phyloP scores from a whole-genome alignment of 2,888 invertebrate genomes.

The Hypolimnas misippus region DNA sequence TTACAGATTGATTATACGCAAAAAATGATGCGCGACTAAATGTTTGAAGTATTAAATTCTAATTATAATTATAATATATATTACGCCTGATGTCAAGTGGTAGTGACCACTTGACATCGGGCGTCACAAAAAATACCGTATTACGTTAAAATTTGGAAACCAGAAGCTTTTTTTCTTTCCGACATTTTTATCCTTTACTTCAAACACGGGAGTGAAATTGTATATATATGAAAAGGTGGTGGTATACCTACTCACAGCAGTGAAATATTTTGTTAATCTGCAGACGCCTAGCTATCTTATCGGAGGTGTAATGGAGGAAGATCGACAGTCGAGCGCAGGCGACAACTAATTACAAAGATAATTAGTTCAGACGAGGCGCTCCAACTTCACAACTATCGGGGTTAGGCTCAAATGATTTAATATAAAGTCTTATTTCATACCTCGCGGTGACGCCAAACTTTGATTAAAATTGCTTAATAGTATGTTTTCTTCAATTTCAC shows the following conservation, averaged over 20 bases:
- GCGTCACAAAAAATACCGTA: too few relatives aligned
- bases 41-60: too few relatives aligned
- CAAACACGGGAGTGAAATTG: too few relatives aligned
- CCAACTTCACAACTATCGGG: constrained; percentile 17
- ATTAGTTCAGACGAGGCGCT: constrained; percentile 25
- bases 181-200: too few relatives aligned
- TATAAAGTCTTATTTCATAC: background rate
- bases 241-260: background rate
- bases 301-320: background rate
- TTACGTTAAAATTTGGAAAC: too few relatives aligned
- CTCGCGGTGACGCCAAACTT: background rate
- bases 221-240: too few relatives aligned
- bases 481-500: background rate
- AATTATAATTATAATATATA: too few relatives aligned
- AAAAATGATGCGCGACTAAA: too few relatives aligned
- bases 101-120: too few relatives aligned
- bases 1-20: too few relatives aligned
- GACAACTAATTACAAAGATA: constrained; percentile 28
- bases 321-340: constrained; percentile 15
- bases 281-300: background rate
- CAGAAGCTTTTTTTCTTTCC: too few relatives aligned
- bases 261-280: background rate
- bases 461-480: background rate
- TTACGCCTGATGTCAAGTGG: too few relatives aligned
- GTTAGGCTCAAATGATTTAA: constrained; percentile 8